Conservation (phyloP, 2,888 invertebrate genomes). For the Falcaria lacertinaria region DNA sequence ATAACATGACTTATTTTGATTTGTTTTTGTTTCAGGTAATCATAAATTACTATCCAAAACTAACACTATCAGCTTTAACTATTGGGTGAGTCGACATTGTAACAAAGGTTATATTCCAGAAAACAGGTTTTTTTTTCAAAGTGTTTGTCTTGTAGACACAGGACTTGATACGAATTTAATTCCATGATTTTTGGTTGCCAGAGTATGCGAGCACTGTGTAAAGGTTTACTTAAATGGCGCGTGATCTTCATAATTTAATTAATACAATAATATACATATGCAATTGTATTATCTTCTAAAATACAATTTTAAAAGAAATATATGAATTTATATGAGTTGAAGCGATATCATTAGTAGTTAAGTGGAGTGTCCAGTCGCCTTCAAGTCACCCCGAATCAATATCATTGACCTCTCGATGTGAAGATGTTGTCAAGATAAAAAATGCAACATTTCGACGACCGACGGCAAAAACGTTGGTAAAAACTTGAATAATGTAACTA, state of each 20-base stretch:
- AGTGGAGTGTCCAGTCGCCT: neutral
- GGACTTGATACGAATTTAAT: too few relatives aligned
- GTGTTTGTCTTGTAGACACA: too few relatives aligned
- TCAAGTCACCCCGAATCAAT: neutral
- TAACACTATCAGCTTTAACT: neutral
- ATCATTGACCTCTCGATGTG: constrained; percentile 2
- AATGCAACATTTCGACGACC: constrained; percentile 10
- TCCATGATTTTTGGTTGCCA: too few relatives aligned
- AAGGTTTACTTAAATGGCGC: too few relatives aligned
- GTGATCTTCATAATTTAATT: too few relatives aligned
- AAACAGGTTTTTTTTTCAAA: neutral
- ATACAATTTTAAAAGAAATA: too few relatives aligned
- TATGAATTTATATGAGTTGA: neutral
- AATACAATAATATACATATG: too few relatives aligned
- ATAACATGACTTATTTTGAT: too few relatives aligned
- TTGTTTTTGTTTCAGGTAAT: constrained; percentile 44
- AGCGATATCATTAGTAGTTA: neutral
- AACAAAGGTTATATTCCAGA: neutral
- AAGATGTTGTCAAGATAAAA: neutral
- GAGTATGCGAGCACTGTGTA: too few relatives aligned
- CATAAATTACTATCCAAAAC: too few relatives aligned
- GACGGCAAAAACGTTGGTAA: constrained; percentile 16
- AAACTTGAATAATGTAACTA: constrained; percentile 25
- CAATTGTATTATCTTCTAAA: too few relatives aligned
- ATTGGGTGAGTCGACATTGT: neutral